These are phyloP conservation scores for Phytoseiulus persimilis DNA, from an alignment of 2,888 invertebrate species.

Conservation along the genomic window DNA sequence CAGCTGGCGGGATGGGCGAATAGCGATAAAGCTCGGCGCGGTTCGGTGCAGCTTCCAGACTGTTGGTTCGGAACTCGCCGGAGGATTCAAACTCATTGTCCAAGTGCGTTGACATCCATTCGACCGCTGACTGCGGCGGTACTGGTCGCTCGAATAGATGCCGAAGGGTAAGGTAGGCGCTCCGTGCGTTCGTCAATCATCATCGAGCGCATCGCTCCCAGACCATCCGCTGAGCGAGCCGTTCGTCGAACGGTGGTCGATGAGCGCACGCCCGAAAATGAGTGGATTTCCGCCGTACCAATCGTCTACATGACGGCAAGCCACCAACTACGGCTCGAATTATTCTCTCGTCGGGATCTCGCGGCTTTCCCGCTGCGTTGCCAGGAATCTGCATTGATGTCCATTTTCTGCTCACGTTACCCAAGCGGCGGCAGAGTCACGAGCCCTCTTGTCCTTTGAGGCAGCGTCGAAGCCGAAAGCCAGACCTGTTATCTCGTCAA, in stretches of 20 bases:
- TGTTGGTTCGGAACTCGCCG: not conserved
- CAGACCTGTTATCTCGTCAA: not conserved
- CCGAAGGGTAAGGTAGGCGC: not conserved
- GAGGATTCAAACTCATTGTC: not conserved
- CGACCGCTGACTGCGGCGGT: not conserved
- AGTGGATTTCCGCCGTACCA: too few species aligned
- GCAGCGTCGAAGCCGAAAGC: not conserved
- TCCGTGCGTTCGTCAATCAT: not conserved
- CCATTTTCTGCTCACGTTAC: not conserved
- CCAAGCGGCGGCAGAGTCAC: not conserved
- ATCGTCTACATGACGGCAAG: not conserved
- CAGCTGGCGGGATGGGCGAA: not conserved
- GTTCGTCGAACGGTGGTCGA: not conserved
- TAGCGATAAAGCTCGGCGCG: not conserved
- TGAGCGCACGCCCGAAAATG: not conserved
- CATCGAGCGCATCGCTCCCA: too few species aligned
- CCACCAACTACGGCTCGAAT: not conserved
- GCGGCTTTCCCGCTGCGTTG: not conserved
- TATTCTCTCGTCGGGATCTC: not conserved
- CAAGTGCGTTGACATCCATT: not conserved
- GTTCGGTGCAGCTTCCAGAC: not conserved
- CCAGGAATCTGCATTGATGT: not conserved
- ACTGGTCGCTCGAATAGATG: not conserved
- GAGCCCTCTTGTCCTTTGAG: not conserved
- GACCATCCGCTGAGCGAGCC: too few species aligned